Conservation (phyloP, 2,888 invertebrate species). For the Elegia similella region DNA sequence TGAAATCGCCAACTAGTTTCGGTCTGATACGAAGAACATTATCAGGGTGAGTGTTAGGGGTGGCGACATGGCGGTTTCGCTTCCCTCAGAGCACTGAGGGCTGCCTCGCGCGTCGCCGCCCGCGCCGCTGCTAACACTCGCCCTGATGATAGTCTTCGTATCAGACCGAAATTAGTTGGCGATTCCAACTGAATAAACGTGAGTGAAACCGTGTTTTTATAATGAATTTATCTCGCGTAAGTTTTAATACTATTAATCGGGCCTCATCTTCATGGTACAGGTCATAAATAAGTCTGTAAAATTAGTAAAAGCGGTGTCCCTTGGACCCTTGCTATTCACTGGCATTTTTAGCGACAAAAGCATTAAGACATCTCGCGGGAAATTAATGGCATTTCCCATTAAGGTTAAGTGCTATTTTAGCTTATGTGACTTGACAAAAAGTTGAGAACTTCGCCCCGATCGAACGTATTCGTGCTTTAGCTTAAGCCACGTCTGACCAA, state of each 20-base stretch:
- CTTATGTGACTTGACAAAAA: conserved; percentile 68
- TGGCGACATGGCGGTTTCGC: too few species aligned
- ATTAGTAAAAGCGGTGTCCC: conserved; percentile 45
- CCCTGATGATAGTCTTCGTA: too few species aligned
- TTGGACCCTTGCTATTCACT: conserved; percentile 48
- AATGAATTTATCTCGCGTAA: too few species aligned
- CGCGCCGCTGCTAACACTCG: too few species aligned
- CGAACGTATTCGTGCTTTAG: conserved; percentile 42
- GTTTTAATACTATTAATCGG: neutral
- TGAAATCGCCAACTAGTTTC: too few species aligned
- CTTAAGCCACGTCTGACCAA: neutral
- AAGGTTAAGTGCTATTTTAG: conserved; percentile 71
- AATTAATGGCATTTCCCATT: conserved; percentile 67
- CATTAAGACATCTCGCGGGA: conserved; percentile 63
- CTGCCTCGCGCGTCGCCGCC: too few species aligned
- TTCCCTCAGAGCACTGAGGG: too few species aligned
- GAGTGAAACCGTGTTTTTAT: too few species aligned
- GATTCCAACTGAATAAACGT: too few species aligned
- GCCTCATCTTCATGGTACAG: neutral
- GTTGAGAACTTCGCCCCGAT: conserved; percentile 46
- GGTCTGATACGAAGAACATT: too few species aligned
- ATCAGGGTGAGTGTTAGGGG: too few species aligned
- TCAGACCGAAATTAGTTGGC: too few species aligned
- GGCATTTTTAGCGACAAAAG: conserved; percentile 55
- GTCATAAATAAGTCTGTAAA: conserved; percentile 15